phyloP scores from a whole-genome alignment of 2,113 vertebrate genomes.

The Siniperca chuatsi region DNA sequence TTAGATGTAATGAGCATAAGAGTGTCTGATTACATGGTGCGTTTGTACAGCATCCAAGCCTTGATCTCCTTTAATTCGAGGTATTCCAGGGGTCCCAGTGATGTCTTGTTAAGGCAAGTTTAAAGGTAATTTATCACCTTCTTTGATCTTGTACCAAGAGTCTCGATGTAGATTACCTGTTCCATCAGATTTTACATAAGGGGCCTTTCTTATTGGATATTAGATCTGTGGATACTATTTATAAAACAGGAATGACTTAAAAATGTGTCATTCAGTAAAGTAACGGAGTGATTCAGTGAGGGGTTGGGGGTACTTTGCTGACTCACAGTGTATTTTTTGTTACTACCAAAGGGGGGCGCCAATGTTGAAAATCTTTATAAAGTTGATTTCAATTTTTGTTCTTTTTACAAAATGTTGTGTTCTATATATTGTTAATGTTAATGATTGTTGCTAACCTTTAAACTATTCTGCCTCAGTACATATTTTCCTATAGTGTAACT shows the following conservation, averaged over 20 bases:
- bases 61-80: slow-evolving; percentile 6
- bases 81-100: not conserved
- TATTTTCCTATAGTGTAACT: not conserved
- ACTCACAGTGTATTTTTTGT: not conserved
- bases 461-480: not conserved
- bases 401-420: not conserved
- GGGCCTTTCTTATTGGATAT: not conserved
- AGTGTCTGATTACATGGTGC: slow-evolving; percentile 42
- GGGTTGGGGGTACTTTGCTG: not conserved
- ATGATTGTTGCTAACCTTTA: too few relatives aligned
- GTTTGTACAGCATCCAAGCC: slow-evolving; percentile 5
- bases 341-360: not conserved
- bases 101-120: slow-evolving; percentile 23
- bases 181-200: not conserved
- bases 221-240: not conserved
- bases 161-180: not conserved
- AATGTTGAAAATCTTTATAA: not conserved
- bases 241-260: not conserved
- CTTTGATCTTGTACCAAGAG: slow-evolving; percentile 42
- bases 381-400: not conserved
- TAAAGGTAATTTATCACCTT: slow-evolving; percentile 12
- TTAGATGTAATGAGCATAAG: slow-evolving; percentile 19
- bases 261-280: too few relatives aligned
- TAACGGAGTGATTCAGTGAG: not conserved
- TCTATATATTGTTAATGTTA: not conserved